phyloP scores from a whole-genome alignment of 2,797 vertebrate species.

The Ptychobarbus kaznakovi region DNA sequence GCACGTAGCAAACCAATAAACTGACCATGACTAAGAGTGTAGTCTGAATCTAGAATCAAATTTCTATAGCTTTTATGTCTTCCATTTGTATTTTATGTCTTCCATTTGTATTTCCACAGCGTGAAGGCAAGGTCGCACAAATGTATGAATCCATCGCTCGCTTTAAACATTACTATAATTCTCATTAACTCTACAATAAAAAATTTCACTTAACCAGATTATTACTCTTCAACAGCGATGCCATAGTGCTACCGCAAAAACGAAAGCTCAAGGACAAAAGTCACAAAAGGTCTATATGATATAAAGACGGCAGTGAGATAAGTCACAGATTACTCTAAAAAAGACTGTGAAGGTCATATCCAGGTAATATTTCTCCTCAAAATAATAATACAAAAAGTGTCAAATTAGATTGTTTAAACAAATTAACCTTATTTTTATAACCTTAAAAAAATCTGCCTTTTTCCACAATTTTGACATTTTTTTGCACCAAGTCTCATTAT shows the following conservation, averaged over 20 bases:
- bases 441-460: neutral
- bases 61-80: neutral
- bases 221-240: neutral
- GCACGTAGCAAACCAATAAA: conserved; percentile 8
- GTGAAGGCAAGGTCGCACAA: neutral
- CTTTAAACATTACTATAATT: neutral
- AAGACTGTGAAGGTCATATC: neutral
- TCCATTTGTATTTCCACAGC: neutral
- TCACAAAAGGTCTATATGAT: neutral
- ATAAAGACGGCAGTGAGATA: neutral
- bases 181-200: neutral
- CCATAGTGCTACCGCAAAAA: neutral
- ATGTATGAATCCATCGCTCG: neutral
- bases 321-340: too few relatives aligned
- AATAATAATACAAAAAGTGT: neutral
- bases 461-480: neutral
- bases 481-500: conserved; percentile 11
- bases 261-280: neutral
- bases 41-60: neutral
- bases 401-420: neutral
- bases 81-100: neutral
- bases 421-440: neutral
- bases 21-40: neutral
- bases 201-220: neutral
- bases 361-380: neutral